Evolutionary conservation across 2,797 vertebrate genomes (phyloP).

Genomic region (Enteromius unitaeniatus): DNA sequence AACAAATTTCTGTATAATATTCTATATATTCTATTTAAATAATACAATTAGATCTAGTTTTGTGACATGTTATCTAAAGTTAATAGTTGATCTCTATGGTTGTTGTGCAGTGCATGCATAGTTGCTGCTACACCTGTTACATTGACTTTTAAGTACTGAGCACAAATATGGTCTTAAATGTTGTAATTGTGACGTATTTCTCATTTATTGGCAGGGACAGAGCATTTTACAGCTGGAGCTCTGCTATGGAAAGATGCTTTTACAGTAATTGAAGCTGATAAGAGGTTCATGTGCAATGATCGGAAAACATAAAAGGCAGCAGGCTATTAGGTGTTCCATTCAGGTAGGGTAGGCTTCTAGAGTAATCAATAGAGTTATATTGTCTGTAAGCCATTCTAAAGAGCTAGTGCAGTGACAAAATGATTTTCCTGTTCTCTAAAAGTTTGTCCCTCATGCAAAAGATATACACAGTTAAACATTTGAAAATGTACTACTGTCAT

Average conservation of each 20-base stretch:
- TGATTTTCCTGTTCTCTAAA: background rate
- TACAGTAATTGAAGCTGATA: background rate
- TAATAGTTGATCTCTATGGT: no score
- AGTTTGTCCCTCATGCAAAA: background rate
- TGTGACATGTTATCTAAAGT: background rate
- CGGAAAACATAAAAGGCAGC: background rate
- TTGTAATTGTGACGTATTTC: background rate
- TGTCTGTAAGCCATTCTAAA: background rate
- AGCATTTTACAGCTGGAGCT: slow-evolving; percentile 14
- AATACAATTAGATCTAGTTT: background rate
- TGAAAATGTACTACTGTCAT: background rate
- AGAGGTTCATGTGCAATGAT: background rate
- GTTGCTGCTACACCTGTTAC: background rate
- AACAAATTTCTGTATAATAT: background rate
- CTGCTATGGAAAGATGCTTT: background rate
- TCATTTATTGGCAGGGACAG: background rate
- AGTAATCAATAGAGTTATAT: background rate
- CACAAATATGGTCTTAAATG: background rate
- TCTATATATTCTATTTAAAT: background rate
- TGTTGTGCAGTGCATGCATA: background rate
- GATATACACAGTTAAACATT: background rate
- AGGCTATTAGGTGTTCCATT: background rate
- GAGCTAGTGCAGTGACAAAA: background rate
- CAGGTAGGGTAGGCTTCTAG: background rate
- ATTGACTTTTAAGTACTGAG: background rate